Percentiles rank a stretch among this genome's conserved stretches.
Evolutionary conservation across 2,888 invertebrate species (phyloP).

Genomic region (Taphrorychus bicolor): DNA sequence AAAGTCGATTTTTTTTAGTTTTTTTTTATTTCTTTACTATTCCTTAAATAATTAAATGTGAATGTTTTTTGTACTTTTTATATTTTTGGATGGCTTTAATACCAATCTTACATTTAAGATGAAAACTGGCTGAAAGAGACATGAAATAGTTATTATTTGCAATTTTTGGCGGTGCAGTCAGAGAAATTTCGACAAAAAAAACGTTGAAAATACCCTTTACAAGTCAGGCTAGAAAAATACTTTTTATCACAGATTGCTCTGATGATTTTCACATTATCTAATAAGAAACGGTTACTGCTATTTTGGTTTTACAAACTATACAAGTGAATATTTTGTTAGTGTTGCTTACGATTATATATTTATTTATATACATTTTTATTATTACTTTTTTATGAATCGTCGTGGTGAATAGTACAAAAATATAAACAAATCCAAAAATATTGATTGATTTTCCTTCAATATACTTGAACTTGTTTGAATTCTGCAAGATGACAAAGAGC

Average conservation of each 20-base stretch:
- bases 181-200: not conserved
- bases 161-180: conserved; percentile 1
- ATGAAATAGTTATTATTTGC: not conserved
- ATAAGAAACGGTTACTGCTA: conserved; percentile 14
- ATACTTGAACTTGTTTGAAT: too few species aligned
- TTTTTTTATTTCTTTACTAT: conserved; percentile 5
- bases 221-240: conserved; percentile 35
- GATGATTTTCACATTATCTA: conserved; percentile 27
- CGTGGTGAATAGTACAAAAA: too few species aligned
- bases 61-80: conserved; percentile 8
- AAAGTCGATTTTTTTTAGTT: not conserved
- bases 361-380: conserved; percentile 1
- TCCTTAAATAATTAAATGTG: not conserved
- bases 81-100: not conserved
- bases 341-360: conserved; percentile 5
- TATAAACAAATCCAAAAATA: too few species aligned
- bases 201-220: conserved; percentile 27
- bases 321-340: conserved; percentile 22
- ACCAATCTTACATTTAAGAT: not conserved
- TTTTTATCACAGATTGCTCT: conserved; percentile 41
- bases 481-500: too few species aligned
- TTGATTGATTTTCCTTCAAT: too few species aligned
- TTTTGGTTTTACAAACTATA: conserved; percentile 23
- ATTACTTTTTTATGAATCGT: not conserved
- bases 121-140: not conserved